A percentile compares a stretch with the other conserved stretches of the same genome.
Conservation (phyloP, 23 tunicate genomes). For the Halocynthia roretzi region DNA sequence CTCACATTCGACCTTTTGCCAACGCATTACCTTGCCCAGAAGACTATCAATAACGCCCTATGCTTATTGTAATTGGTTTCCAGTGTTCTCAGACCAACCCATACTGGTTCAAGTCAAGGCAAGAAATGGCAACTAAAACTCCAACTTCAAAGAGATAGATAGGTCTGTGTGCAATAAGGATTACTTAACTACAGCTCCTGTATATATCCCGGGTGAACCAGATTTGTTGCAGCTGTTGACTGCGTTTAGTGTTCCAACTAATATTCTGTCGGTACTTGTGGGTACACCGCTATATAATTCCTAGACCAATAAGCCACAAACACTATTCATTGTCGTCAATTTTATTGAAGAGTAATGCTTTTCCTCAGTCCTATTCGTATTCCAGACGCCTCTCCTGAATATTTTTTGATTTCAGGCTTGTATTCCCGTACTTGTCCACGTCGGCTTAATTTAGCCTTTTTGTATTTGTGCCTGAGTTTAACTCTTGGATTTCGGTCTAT, state of each 20-base stretch:
- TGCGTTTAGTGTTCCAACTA: not conserved
- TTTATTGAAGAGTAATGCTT: slow-evolving; percentile 10
- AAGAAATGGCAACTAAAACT: too few relatives aligned
- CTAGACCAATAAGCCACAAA: not conserved
- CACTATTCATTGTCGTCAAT: not conserved
- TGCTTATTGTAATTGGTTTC: too few relatives aligned
- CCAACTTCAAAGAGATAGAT: too few relatives aligned
- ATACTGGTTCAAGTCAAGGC: too few relatives aligned
- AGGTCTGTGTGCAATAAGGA: not conserved
- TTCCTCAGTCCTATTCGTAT: slow-evolving; percentile 56
- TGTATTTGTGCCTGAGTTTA: slow-evolving; percentile 64
- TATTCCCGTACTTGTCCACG: slow-evolving; percentile 57
- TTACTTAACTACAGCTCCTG: not conserved
- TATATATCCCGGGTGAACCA: not conserved
- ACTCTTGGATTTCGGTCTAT: slow-evolving; percentile 85
- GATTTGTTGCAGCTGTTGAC: not conserved
- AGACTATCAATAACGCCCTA: too few relatives aligned
- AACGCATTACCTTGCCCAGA: too few relatives aligned
- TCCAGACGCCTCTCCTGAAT: slow-evolving; percentile 87
- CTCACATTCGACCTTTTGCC: too few relatives aligned
- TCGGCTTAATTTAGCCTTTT: slow-evolving; percentile 72
- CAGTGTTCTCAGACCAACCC: too few relatives aligned
- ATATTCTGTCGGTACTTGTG: too few relatives aligned
- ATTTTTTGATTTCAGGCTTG: slow-evolving; percentile 70
- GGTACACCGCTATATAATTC: too few relatives aligned